These are phyloP conservation scores for Lepus oiostolus DNA, from an alignment of 2,797 vertebrate genomes.

Conservation along the genomic window DNA sequence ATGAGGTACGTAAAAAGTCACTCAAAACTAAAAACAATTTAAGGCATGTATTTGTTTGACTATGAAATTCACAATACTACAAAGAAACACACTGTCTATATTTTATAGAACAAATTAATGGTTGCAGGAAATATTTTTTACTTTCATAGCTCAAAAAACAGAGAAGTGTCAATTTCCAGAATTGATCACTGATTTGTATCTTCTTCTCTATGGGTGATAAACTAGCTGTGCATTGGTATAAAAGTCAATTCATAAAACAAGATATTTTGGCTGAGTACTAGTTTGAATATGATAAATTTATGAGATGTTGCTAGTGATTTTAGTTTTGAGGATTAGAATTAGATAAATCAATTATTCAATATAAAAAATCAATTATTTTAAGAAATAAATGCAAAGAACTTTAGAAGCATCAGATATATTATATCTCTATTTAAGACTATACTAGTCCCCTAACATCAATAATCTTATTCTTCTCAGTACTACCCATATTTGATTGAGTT, in stretches of 20 bases:
- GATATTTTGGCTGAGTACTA: neutral
- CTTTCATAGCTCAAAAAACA: neutral
- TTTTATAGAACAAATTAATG: neutral
- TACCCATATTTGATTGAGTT: neutral
- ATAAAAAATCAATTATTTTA: neutral
- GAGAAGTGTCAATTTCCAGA: neutral
- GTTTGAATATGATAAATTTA: neutral
- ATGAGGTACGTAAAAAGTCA: neutral
- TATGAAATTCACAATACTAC: constrained; percentile 26
- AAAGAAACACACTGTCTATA: neutral
- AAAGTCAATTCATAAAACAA: neutral
- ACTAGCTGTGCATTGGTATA: neutral
- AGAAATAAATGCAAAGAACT: neutral
- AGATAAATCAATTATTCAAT: constrained; percentile 15
- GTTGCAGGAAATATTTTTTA: neutral
- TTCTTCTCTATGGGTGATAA: neutral
- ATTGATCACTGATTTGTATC: neutral
- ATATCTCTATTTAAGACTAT: neutral
- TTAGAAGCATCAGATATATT: neutral
- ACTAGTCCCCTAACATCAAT: neutral
- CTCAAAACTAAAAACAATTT: neutral
- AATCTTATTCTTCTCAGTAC: neutral
- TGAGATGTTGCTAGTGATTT: neutral
- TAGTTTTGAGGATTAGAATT: neutral
- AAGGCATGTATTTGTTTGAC: neutral